phyloP scores from a whole-genome alignment of 2,888 invertebrate genomes.

The Cancer borealis region DNA sequence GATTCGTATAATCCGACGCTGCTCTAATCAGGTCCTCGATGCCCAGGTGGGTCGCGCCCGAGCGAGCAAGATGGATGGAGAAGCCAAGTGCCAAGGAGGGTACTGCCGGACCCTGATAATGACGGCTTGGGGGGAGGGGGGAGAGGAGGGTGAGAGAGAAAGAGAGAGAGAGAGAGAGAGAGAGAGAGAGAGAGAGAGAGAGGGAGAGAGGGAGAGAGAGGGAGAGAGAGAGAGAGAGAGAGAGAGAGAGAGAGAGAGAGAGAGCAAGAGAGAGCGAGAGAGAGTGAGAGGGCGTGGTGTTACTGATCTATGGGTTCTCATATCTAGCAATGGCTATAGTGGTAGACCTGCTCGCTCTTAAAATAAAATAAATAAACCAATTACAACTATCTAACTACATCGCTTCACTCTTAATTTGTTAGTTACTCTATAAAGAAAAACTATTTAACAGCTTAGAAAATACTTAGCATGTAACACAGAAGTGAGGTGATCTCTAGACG shows the following conservation, averaged over 20 bases:
- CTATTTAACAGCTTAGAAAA: not conserved
- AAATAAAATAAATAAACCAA: conserved; percentile 14
- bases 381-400: conserved; percentile 18
- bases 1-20: conserved; percentile 34
- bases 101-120: not conserved
- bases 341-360: not conserved
- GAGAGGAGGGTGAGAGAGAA: not conserved
- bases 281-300: conserved; percentile 35
- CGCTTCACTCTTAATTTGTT: not conserved
- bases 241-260: not conserved
- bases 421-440: not conserved
- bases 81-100: not conserved
- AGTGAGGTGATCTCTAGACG: not conserved
- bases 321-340: not conserved
- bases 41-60: not conserved
- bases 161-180: not conserved
- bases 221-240: not conserved
- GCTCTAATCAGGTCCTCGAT: conserved; percentile 31
- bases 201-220: not conserved
- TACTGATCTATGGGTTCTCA: conserved; percentile 2
- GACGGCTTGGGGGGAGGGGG: not conserved
- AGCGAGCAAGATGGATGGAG: conserved; percentile 43
- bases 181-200: not conserved
- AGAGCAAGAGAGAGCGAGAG: not conserved
- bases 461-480: not conserved